Evolutionary conservation across 2,888 invertebrate genomes (phyloP), one percentile per base, ranked within the genome.

Genomic region (Clostera curtula): DNA sequence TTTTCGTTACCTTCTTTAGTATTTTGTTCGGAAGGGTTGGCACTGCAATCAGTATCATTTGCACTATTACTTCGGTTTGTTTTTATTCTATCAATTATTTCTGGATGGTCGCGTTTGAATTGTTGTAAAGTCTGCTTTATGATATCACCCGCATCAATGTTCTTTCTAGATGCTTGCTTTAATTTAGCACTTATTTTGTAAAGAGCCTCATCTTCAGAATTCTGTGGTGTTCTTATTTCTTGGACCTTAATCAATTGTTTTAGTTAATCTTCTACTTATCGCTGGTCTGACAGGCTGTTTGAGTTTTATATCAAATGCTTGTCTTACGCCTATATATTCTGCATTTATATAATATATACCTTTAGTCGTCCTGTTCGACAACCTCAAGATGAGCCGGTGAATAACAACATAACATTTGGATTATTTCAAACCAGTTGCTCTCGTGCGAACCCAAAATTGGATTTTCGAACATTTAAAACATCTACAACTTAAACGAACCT

Each of bases 131-230:
- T 47, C 24, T 46, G 34, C 27, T 51, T 56, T 3, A 56, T 37
- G 7, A 24, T 28, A 6, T 52, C 57, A 14, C 60, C 49, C 2
- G 47, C 30, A 7, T 60, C 46, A 5, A 35, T 34, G 5, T 57
- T 44, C 43, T 57, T 71, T 34, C 75, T 57, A 8, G 31, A 48
- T 49, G 67, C 68, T 30, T 66, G 46, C 40, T 49, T 57, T 24
- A 83, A 43, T 16, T 70, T 61, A 21, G 76, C 66, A 36, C 76
- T 66, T 0, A 85, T 40, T 29, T 68, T 55, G 35, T 84, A 84
- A 14, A 85, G 35, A 4, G 42, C 19, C 37, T 44, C 46, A 24
- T 71, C 68, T 5, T 67, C 64, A 17, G 43, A 56, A 32, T 42
- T 44, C 24, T 55, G 48, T n/a, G 55, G 48, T n/a, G 61, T 48